A percentile compares a stretch with the other conserved stretches of the same genome.
These are phyloP conservation scores for Drosophila yakuba DNA, from an alignment of 1,140 invertebrate species.

Conservation along the genomic window DNA sequence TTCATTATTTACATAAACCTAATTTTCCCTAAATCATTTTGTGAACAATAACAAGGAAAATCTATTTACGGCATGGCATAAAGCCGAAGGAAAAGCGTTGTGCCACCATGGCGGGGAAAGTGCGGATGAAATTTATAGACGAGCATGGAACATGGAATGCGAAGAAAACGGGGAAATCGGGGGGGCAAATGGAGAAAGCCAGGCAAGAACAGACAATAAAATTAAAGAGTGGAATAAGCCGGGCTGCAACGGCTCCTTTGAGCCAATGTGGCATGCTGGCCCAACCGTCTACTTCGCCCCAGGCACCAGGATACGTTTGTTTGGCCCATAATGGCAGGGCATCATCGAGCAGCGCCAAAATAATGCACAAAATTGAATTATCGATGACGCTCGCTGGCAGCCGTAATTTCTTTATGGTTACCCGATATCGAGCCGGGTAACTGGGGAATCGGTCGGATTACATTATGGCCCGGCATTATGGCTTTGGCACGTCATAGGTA, in stretches of 20 bases:
- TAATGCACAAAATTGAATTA: slow-evolving; percentile 83
- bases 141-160: slow-evolving; percentile 19
- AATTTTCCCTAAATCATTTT: slow-evolving; percentile 84
- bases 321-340: slow-evolving; percentile 75
- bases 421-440: slow-evolving; percentile 38
- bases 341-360: slow-evolving; percentile 72
- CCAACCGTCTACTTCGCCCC: slow-evolving; percentile 31
- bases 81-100: slow-evolving; percentile 38
- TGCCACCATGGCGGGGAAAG: slow-evolving; percentile 34
- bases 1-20: slow-evolving; percentile 84
- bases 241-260: slow-evolving; percentile 42
- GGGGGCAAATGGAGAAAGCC: slow-evolving; percentile 41
- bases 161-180: slow-evolving; percentile 5
- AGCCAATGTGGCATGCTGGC: slow-evolving; percentile 17
- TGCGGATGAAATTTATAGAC: slow-evolving; percentile 67
- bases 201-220: slow-evolving; percentile 74
- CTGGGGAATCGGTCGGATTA: slow-evolving; percentile 29
- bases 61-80: slow-evolving; percentile 72
- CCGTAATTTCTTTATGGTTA: slow-evolving; percentile 80
- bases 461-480: slow-evolving; percentile 9
- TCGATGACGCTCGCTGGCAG: slow-evolving; percentile 60
- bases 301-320: slow-evolving; percentile 75
- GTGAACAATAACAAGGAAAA: slow-evolving; percentile 79
- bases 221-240: slow-evolving; percentile 71
- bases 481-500: slow-evolving; percentile 32